Base-by-base conservation (phyloP, 1,140 invertebrate genomes). In the Pygmarrhopalites habei region DNA sequence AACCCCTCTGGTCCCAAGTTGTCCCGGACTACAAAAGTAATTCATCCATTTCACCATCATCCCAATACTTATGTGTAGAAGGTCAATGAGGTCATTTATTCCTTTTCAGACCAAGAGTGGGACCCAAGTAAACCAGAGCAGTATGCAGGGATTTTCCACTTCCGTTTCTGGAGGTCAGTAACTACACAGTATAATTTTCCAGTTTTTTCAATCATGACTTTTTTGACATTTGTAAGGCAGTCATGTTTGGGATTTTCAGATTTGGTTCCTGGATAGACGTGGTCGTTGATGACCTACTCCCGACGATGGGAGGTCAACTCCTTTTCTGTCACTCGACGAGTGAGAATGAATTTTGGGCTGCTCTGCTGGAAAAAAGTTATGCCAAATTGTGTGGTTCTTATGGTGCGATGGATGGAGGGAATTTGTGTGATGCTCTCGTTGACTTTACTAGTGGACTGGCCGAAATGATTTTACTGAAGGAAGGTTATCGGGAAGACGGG, bases 291-390 rank as follows among this genome's bases (percentile, higher is more conserved):
- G 88, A 90, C 76, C 74, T 82, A 14, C 77, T 90, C 58, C 87
- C 87, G 15, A 83, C 82, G 4, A 80, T 81, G 69, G 78, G 82
- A 64, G 82, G 79, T 21, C 77, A 81, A 68, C 77, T 88, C 26
- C 77, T 88, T 1, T 85, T 81, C 75, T 81, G 85, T 67, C 83
- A 85, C 64, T 86, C 85, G 0, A 78, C 79, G 29, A 79, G 81
- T 28, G 75, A 76, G 21, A 83, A 78, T 68, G 81, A 83, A 72
- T 89, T 87, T 74, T 88, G 86, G 86, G 80, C 78, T 63, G 80
- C 86, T 2, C 75, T 88, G 15, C 67, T 88, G 19, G 86, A 88
- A 73, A 88, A 88, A 74, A 86, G 86, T 21, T 88, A 87, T 76
- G 86, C 86, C 23, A 88, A 88, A 84, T 62, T 79, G 35, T 81